Evolutionary conservation across 2,888 invertebrate species (phyloP).

Genomic region (Euplexia lucipara): DNA sequence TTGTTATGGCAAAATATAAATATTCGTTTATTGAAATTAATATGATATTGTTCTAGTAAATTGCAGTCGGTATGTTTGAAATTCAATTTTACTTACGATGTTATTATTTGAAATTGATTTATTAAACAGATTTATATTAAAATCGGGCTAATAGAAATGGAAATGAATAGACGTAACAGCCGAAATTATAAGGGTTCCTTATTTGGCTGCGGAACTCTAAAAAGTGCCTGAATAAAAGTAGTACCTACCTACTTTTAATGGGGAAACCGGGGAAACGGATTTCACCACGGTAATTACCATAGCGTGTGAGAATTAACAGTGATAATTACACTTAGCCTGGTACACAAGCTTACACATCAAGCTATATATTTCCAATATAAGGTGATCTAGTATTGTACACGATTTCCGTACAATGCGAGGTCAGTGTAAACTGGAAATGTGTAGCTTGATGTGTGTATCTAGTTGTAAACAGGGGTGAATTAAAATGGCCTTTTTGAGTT

Average conservation of each 20-base stretch:
- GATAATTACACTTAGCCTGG: neutral
- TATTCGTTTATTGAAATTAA: constrained; percentile 21
- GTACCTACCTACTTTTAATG: neutral
- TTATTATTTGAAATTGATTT: neutral
- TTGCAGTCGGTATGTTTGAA: neutral
- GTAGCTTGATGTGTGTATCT: no score
- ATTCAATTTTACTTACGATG: neutral
- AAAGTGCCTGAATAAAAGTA: no score
- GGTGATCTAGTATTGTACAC: no score
- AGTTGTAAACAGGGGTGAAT: neutral
- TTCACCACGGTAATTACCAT: neutral
- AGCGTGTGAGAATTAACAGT: constrained; percentile 1
- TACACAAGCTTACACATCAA: no score
- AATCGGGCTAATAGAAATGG: no score
- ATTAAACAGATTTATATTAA: neutral
- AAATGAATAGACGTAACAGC: no score
- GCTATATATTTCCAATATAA: no score
- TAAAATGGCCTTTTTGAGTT: neutral
- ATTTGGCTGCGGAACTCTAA: no score
- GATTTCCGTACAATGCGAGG: no score
- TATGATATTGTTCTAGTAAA: constrained; percentile 1
- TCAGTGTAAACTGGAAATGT: no score
- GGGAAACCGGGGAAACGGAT: neutral
- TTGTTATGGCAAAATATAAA: constrained; percentile 3
- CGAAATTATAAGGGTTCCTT: no score